These are phyloP conservation scores for Cryptocephalus primarius DNA, from an alignment of 2,888 invertebrate species.

Conservation along the genomic window DNA sequence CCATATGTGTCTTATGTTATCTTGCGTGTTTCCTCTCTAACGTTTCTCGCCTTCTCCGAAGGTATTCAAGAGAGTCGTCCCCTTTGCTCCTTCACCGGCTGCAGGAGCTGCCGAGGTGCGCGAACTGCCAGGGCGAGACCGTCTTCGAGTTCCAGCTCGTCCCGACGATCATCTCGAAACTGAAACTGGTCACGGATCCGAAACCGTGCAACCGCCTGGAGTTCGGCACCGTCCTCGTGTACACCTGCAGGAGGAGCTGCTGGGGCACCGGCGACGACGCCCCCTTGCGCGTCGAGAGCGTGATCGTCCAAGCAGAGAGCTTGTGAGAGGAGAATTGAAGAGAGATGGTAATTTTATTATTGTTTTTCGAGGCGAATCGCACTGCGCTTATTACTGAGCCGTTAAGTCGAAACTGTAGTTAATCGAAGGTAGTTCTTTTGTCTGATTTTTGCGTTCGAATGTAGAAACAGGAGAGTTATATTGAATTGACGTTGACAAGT, in stretches of 20 bases:
- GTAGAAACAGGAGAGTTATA: no score
- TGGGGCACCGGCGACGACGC: conserved; percentile 53
- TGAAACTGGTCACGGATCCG: conserved; percentile 45
- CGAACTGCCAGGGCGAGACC: conserved; percentile 59
- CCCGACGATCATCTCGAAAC: conserved; percentile 64
- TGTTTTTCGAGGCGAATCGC: no score
- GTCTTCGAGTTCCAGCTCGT: conserved; percentile 77
- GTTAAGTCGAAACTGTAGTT: no score
- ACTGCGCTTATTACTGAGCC: no score
- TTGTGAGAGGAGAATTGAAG: conserved; percentile 15
- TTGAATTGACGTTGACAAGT: no score
- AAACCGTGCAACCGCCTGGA: conserved; percentile 50
- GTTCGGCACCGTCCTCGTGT: conserved; percentile 78
- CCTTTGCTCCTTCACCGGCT: conserved; percentile 62
- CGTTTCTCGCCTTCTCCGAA: conserved; percentile 24
- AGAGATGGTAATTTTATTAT: no score
- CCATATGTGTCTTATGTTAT: no score
- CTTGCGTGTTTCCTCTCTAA: no score
- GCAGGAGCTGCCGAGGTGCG: conserved; percentile 45
- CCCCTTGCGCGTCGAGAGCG: conserved; percentile 54
- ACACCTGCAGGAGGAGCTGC: conserved; percentile 75
- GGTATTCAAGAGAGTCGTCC: conserved; percentile 60
- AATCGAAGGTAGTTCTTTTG: no score
- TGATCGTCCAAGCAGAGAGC: conserved; percentile 65
- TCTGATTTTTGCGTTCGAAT: no score